These are phyloP conservation scores for Malurus melanocephalus DNA, from an alignment of 2,113 vertebrate genomes.

Conservation along the genomic window DNA sequence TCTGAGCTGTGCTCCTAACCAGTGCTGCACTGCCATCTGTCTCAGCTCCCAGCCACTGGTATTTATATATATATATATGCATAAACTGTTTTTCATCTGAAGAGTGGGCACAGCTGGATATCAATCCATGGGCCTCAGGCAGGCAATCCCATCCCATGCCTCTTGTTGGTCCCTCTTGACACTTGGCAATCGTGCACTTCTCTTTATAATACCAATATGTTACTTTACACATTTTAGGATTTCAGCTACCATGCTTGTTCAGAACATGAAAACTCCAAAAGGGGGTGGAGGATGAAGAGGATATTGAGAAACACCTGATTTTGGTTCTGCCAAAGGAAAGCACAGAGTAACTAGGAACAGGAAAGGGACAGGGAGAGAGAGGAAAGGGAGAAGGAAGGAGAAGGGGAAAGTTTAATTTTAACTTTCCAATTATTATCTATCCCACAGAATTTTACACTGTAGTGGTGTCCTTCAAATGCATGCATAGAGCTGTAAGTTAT, in stretches of 20 bases:
- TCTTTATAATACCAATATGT: neutral
- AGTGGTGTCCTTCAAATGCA: neutral
- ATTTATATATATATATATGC: neutral
- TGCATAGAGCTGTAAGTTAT: neutral
- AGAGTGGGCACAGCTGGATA: neutral
- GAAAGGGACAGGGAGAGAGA: neutral
- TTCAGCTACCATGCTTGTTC: neutral
- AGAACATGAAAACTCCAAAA: neutral
- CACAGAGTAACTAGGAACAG: neutral
- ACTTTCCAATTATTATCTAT: neutral
- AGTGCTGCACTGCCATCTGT: constrained; percentile 21
- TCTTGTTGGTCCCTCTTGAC: neutral
- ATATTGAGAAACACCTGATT: neutral
- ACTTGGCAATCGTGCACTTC: neutral
- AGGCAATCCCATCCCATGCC: neutral
- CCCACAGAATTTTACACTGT: neutral
- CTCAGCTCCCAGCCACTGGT: neutral
- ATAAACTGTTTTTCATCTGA: neutral
- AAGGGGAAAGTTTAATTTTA: neutral
- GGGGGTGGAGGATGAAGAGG: accelerated
- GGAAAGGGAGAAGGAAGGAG: neutral
- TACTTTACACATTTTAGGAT: neutral
- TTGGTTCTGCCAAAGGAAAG: neutral
- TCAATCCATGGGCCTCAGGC: neutral
- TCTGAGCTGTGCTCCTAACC: neutral